These are phyloP conservation scores for Thysanoteuthis rhombus DNA, from an alignment of 2,888 invertebrate genomes.

Conservation along the genomic window DNA sequence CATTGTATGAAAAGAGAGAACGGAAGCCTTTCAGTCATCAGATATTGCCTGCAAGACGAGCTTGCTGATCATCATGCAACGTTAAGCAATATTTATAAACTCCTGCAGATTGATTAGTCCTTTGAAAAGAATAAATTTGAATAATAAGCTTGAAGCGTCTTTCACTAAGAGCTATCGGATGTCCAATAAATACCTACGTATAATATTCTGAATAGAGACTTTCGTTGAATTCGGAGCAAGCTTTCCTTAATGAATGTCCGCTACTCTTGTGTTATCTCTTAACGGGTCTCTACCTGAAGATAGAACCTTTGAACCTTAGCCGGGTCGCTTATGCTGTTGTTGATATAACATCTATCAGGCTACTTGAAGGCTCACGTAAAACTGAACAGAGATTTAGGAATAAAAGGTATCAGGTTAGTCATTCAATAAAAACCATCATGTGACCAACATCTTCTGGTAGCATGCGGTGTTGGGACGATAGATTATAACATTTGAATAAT, in stretches of 20 bases:
- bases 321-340: background rate
- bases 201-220: background rate
- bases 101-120: background rate
- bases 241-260: background rate
- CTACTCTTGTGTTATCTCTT: background rate
- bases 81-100: background rate
- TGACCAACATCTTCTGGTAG: too few species aligned
- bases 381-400: too few species aligned
- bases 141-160: background rate
- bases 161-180: background rate
- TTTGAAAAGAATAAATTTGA: background rate
- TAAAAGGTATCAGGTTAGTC: too few species aligned
- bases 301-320: background rate
- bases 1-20: too few species aligned
- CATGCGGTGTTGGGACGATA: too few species aligned
- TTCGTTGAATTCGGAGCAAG: background rate
- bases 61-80: background rate
- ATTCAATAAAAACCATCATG: too few species aligned
- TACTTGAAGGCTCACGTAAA: background rate
- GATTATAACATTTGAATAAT: too few species aligned
- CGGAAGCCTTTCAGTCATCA: too few species aligned
- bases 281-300: background rate
- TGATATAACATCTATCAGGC: background rate
- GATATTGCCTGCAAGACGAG: too few species aligned
- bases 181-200: background rate